Evolutionary conservation across 1,140 invertebrate genomes (phyloP).

Genomic region (Zaprionus africanus): DNA sequence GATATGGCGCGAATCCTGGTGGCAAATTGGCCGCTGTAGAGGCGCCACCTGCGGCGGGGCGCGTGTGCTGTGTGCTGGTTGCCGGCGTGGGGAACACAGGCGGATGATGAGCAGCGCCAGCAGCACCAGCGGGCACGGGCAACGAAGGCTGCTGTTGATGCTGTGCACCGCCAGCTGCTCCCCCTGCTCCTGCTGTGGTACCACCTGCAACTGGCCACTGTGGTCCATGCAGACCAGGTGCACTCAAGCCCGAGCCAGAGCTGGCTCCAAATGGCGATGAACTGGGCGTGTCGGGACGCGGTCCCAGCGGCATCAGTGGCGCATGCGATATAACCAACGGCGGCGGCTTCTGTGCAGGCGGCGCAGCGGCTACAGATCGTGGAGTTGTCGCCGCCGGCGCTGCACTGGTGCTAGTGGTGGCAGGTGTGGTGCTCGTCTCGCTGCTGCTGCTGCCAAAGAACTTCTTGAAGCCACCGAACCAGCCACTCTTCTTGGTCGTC

Average conservation of each 20-base stretch:
- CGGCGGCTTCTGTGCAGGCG: conserved; percentile 61
- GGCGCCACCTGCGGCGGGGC: conserved; percentile 1
- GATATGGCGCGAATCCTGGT: conserved; percentile 72
- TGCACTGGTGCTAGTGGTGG: conserved; percentile 22
- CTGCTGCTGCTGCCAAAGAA: conserved; percentile 56
- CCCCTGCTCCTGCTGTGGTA: conserved; percentile 5
- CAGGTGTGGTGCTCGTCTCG: conserved; percentile 44
- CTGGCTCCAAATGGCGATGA: conserved; percentile 60
- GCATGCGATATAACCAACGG: conserved; percentile 75
- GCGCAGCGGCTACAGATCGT: conserved; percentile 16
- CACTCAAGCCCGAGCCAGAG: neutral
- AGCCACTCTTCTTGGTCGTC: conserved; percentile 78
- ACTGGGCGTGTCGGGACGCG: conserved; percentile 71
- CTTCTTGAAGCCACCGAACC: conserved; percentile 74
- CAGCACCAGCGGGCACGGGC: neutral
- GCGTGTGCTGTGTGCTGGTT: neutral
- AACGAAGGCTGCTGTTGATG: conserved; percentile 15
- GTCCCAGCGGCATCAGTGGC: conserved; percentile 73
- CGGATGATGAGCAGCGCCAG: neutral
- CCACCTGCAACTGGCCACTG: conserved; percentile 62
- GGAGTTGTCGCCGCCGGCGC: conserved; percentile 37
- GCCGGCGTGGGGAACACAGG: neutral
- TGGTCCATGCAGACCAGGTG: conserved; percentile 34
- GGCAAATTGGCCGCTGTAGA: conserved; percentile 53
- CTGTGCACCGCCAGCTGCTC: conserved; percentile 24